phyloP scores from a whole-genome alignment of 2,888 invertebrate genomes.

The Uropetala carovei region DNA sequence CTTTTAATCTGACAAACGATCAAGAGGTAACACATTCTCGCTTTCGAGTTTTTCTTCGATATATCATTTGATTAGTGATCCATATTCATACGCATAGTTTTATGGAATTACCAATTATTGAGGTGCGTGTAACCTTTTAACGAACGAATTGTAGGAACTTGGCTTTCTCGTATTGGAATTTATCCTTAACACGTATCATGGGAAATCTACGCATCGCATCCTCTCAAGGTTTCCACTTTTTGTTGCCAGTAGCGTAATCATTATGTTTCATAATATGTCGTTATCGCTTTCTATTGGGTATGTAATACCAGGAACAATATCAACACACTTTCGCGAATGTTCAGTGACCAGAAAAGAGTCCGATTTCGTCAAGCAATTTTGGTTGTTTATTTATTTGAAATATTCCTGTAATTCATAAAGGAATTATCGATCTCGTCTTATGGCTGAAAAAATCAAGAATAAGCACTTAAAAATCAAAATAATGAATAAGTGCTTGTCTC shows the following conservation, averaged over 20 bases:
- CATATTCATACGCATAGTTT: too few relatives aligned
- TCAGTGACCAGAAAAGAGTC: neutral
- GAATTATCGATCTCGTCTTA: too few relatives aligned
- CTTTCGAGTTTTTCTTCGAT: neutral
- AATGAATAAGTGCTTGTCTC: too few relatives aligned
- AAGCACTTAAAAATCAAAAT: too few relatives aligned
- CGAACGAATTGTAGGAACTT: neutral
- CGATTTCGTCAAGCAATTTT: neutral
- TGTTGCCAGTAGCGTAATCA: neutral
- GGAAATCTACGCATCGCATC: neutral
- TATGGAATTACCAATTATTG: too few relatives aligned
- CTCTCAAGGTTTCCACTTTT: neutral
- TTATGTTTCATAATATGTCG: neutral
- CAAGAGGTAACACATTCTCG: too few relatives aligned
- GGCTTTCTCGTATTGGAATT: neutral
- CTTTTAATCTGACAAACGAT: too few relatives aligned
- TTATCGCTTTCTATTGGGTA: neutral
- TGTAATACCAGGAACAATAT: neutral
- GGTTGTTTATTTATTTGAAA: too few relatives aligned
- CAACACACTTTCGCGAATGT: neutral
- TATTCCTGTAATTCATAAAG: too few relatives aligned
- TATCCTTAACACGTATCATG: neutral
- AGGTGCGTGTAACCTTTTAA: neutral
- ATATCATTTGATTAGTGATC: too few relatives aligned
- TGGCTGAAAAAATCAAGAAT: too few relatives aligned